Percentiles rank a stretch among this genome's conserved stretches.
Evolutionary conservation across 1,140 invertebrate genomes (phyloP).

Genomic region (Eupristina koningsbergeri): DNA sequence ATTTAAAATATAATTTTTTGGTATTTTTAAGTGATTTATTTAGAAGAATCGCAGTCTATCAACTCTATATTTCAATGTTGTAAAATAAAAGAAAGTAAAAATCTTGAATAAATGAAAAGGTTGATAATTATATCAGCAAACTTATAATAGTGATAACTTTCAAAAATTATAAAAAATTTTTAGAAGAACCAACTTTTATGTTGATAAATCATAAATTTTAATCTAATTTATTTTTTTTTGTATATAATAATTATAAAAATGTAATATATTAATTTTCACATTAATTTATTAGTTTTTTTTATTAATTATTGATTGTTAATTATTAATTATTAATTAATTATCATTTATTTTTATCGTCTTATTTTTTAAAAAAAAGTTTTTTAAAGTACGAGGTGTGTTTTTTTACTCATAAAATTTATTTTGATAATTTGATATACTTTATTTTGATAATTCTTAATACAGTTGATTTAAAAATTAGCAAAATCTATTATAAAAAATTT

Average conservation of each 20-base stretch:
- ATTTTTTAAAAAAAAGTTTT: conserved; percentile 9
- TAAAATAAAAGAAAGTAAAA: conserved; percentile 18
- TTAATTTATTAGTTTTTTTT: no score
- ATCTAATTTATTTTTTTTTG: not conserved
- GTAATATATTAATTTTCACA: no score
- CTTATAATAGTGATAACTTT: not conserved
- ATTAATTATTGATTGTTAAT: no score
- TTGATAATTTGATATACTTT: conserved; percentile 3
- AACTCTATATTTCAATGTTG: not conserved
- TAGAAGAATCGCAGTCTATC: not conserved
- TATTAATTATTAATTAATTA: no score
- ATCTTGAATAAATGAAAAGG: not conserved
- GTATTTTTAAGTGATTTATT: conserved; percentile 8
- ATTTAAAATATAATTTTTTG: not conserved
- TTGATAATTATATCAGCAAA: not conserved
- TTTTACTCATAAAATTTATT: not conserved
- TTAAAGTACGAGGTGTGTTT: no score
- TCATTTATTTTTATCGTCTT: conserved; percentile 9
- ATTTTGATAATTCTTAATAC: no score
- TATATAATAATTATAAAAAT: no score
- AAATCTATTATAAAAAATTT: conserved; percentile 11
- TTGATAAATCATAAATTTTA: no score
- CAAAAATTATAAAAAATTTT: not conserved
- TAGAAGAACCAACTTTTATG: no score
- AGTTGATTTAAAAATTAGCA: no score